phyloP scores from a whole-genome alignment of 2,888 invertebrate genomes.

The Drosophila fulvimacula region DNA sequence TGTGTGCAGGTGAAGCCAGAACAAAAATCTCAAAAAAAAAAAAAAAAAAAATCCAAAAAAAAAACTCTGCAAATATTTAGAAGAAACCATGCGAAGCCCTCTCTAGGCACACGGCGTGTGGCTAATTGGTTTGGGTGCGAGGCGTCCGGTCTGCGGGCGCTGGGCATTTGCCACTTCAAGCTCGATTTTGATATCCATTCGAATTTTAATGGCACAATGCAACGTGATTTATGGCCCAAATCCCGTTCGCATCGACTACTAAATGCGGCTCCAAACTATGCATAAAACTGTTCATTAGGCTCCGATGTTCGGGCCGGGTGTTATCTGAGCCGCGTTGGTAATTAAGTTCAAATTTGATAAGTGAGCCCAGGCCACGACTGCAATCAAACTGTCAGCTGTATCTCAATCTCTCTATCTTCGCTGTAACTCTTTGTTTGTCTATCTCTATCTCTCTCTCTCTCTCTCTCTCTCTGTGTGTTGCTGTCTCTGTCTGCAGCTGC shows the following conservation, averaged over 20 bases:
- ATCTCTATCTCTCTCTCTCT: too few species aligned
- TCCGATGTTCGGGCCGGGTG: conserved; percentile 8
- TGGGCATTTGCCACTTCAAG: background rate
- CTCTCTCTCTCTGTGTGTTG: conserved; percentile 3
- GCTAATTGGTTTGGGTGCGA: conserved; percentile 64
- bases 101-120: conserved; percentile 59
- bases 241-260: conserved; percentile 60
- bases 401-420: conserved; percentile 25
- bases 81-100: conserved; percentile 43
- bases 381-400: conserved; percentile 40
- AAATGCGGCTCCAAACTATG: conserved; percentile 54
- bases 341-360: conserved; percentile 75
- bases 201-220: conserved; percentile 79
- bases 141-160: conserved; percentile 12
- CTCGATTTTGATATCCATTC: conserved; percentile 8
- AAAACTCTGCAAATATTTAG: conserved; percentile 71
- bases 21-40: conserved; percentile 9
- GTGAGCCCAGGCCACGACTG: conserved; percentile 52
- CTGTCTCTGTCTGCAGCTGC: conserved; percentile 11
- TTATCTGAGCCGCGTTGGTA: conserved; percentile 60
- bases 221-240: conserved; percentile 74
- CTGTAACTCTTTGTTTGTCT: conserved; percentile 10
- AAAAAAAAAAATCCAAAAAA: conserved; percentile 1
- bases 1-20: conserved; percentile 4
- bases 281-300: conserved; percentile 77